Percentiles rank a stretch among this genome's conserved stretches.
These are phyloP conservation scores for Vimba vimba DNA, from an alignment of 2,113 vertebrate species.

Conservation along the genomic window DNA sequence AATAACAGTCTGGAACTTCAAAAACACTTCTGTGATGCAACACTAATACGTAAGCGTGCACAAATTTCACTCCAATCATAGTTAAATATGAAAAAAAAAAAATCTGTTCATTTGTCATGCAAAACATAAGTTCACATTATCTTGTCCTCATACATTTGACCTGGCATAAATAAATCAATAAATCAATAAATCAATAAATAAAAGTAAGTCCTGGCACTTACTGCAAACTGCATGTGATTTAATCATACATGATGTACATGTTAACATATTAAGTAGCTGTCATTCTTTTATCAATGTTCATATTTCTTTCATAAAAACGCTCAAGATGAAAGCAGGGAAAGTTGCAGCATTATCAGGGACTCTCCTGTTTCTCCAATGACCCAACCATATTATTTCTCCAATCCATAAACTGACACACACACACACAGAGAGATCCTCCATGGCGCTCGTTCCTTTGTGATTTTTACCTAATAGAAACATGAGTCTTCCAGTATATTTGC, in stretches of 20 bases:
- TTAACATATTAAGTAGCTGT: background rate
- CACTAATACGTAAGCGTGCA: background rate
- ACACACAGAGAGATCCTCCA: background rate
- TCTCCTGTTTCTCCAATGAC: background rate
- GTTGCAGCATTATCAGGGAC: background rate
- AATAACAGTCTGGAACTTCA: constrained; percentile 18
- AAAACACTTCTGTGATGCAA: background rate
- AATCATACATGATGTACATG: background rate
- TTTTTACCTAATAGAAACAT: background rate
- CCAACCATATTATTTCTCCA: background rate
- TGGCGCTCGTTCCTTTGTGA: background rate
- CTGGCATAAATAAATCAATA: background rate
- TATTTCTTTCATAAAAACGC: background rate
- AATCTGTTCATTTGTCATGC: background rate
- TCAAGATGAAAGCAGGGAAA: background rate
- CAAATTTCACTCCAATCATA: background rate
- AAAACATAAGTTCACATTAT: background rate
- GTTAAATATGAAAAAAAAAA: background rate
- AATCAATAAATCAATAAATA: background rate
- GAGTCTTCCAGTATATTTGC: background rate
- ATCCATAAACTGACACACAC: background rate
- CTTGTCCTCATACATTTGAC: background rate
- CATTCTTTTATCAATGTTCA: background rate
- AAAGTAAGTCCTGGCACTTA: background rate
- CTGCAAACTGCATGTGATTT: background rate